Conservation (phyloP, 2,113 vertebrate species). For the Bos indicus region DNA sequence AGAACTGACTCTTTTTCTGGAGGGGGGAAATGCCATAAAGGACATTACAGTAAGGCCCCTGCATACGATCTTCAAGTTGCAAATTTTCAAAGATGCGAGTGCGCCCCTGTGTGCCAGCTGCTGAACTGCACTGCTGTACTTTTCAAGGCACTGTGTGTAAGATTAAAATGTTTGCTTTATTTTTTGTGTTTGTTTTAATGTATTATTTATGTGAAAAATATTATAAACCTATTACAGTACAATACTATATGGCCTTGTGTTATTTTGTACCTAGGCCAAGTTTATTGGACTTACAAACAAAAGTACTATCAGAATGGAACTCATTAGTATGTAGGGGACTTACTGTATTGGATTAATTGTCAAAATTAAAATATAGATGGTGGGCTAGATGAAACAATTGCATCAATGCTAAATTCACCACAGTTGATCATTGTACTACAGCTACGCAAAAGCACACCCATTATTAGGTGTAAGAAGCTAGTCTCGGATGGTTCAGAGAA, state of each 20-base stretch:
- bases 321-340: background rate
- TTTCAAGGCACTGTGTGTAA: background rate
- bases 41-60: background rate
- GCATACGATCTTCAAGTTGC: background rate
- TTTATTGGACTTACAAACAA: background rate
- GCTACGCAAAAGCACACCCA: too few species aligned
- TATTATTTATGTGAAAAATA: background rate
- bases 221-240: background rate
- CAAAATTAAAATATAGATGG: background rate
- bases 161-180: background rate
- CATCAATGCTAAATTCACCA: too few species aligned
- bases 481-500: background rate
- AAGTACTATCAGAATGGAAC: background rate
- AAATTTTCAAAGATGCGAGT: background rate
- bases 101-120: background rate
- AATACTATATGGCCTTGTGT: background rate
- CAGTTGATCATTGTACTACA: too few species aligned
- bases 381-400: background rate
- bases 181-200: background rate
- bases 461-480: background rate
- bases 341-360: background rate
- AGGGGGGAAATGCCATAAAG: rapidly evolving
- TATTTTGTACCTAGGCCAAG: background rate
- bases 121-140: background rate
- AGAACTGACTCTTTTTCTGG: too few species aligned